These are phyloP conservation scores for Trichacis sp. DNA, from an alignment of 2,888 invertebrate species.

Conservation along the genomic window DNA sequence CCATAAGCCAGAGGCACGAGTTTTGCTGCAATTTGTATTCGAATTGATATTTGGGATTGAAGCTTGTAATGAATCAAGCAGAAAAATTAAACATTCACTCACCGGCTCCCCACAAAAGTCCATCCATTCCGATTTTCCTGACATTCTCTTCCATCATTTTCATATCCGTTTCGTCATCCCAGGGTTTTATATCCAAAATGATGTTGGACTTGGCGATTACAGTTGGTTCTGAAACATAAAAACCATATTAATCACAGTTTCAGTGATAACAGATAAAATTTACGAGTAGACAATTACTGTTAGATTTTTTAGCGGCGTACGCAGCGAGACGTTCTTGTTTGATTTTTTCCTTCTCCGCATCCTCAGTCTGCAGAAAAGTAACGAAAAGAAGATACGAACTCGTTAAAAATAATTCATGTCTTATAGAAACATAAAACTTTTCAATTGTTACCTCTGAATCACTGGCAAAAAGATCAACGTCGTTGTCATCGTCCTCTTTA, in stretches of 20 bases:
- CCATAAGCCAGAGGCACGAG: conserved; percentile 92
- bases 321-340: conserved; percentile 88
- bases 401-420: not conserved
- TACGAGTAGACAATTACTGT: conserved; percentile 76
- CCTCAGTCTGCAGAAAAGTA: conserved; percentile 74
- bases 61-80: conserved; percentile 2
- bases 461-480: conserved; percentile 85
- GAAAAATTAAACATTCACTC: conserved; percentile 51
- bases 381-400: not conserved
- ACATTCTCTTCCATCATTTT: conserved; percentile 84
- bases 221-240: conserved; percentile 77
- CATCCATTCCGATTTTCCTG: conserved; percentile 83
- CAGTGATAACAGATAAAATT: too few relatives aligned
- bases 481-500: conserved; percentile 76
- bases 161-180: conserved; percentile 96
- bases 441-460: conserved; percentile 76
- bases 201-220: conserved; percentile 95
- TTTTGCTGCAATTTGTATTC: conserved; percentile 74
- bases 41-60: not conserved
- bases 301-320: conserved; percentile 91
- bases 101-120: conserved; percentile 93
- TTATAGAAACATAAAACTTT: not conserved
- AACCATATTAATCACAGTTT: not conserved
- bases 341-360: conserved; percentile 79
- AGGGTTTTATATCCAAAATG: conserved; percentile 93